These are phyloP conservation scores for Drosophila longiperda DNA, from an alignment of 2,888 invertebrate species.

Conservation along the genomic window DNA sequence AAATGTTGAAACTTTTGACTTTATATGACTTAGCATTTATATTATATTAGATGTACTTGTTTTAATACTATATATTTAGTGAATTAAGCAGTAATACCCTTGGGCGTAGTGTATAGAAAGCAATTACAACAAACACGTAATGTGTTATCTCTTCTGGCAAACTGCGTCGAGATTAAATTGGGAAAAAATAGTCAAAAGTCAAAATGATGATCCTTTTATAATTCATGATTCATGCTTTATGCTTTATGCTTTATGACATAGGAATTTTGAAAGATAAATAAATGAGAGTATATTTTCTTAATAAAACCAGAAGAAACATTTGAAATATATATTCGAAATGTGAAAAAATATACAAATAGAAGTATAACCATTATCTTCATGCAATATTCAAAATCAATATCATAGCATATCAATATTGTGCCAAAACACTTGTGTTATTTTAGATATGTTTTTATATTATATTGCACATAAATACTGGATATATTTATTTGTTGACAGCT, in stretches of 20 bases:
- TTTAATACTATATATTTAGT: neutral
- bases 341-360: neutral
- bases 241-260: too few species aligned
- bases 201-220: neutral
- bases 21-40: neutral
- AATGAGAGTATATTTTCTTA: neutral
- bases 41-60: neutral
- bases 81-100: neutral
- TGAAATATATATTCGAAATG: neutral
- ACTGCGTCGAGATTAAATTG: conserved; percentile 13
- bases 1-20: conserved; percentile 25
- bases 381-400: neutral
- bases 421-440: neutral
- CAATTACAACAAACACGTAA: conserved; percentile 2
- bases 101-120: neutral
- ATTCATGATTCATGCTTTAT: conserved; percentile 13
- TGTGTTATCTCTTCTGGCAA: conserved; percentile 6
- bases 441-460: neutral
- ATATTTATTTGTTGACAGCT: conserved; percentile 5
- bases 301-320: neutral
- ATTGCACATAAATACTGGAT: neutral
- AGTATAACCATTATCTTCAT: neutral
- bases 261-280: neutral
- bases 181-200: conserved; percentile 3
- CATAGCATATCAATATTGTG: neutral